Evolutionary conservation across 2,888 invertebrate genomes (phyloP).

Genomic region (Lepidonotus clava): DNA sequence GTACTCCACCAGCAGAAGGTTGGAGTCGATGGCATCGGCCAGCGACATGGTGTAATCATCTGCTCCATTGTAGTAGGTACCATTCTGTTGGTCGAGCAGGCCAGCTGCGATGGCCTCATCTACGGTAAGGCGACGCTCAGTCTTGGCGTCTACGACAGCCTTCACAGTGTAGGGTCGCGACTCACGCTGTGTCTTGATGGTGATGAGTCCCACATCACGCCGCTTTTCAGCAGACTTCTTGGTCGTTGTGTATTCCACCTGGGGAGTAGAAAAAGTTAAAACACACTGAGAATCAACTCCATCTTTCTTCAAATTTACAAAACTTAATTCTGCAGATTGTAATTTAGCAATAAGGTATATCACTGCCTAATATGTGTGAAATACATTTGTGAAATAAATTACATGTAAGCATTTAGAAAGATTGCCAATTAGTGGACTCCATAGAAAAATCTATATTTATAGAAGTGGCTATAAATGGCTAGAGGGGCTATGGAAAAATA

Average conservation of each 20-base stretch:
- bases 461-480: too few species aligned
- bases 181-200: slow-evolving; percentile 72
- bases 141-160: slow-evolving; percentile 61
- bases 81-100: slow-evolving; percentile 63
- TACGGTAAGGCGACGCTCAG: slow-evolving; percentile 58
- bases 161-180: slow-evolving; percentile 55
- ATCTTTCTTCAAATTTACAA: too few species aligned
- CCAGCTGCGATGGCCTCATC: slow-evolving; percentile 62
- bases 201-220: slow-evolving; percentile 77
- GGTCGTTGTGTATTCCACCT: slow-evolving; percentile 73
- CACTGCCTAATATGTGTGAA: too few species aligned
- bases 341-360: too few species aligned
- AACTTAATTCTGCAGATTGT: too few species aligned
- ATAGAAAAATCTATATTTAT: too few species aligned
- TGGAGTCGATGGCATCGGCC: slow-evolving; percentile 65
- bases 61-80: slow-evolving; percentile 58
- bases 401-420: too few species aligned
- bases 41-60: slow-evolving; percentile 57
- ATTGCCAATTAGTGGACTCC: too few species aligned
- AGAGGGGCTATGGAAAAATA: too few species aligned
- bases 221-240: slow-evolving; percentile 76
- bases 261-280: not conserved
- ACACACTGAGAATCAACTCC: too few species aligned
- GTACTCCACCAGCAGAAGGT: slow-evolving; percentile 64
- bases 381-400: too few species aligned